Evolutionary conservation across 2,113 vertebrate genomes (phyloP), one percentile per base, ranked within the genome.

Genomic region (Tautogolabrus adspersus): DNA sequence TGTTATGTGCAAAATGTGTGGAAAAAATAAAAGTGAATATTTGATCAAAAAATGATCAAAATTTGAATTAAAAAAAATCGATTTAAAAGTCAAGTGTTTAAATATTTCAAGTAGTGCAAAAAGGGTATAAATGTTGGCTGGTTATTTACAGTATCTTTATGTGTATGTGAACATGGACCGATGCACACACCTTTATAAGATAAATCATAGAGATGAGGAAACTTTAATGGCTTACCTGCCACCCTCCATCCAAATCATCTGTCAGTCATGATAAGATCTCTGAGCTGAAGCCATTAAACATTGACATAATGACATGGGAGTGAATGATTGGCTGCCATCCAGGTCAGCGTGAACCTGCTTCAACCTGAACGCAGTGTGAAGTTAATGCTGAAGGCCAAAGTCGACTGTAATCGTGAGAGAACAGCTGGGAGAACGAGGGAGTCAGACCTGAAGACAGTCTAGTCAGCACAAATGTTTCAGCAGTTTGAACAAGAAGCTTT

Each of bases 261-360:
- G 76, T 81, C 88, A 88, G 23, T 81, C 44, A 51, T 51, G 89
- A 85, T 89, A 81, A 76, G 6, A 82, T 87, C 84, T 62, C 63
- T 34, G 69, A 69, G 30, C 68, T 4, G 10, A 4, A 30, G 71
- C 72, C 46, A 77, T 78, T 62, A 75, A 72, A 77, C 55, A 61
- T 8, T 61, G 77, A 79, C 63, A 83, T 62, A 62, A 86, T 60
- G 59, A 51, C 59, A 47, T 54, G 70, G 59, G 69, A 77, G 77
- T 15, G 40, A 85, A 47, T 69, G 57, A 70, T 18, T 90, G 86
- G 85, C 72, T 69, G 79, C 15, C 37, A 10, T 83, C 82, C 87
- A 90, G 71, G n/a, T 74, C 62, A 42, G 21, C 0, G 49, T 1
- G n/a, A 83, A 85, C 81, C 58, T 79, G 83, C 65, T 70, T 63